These are phyloP conservation scores for Pristionchus exspectatus DNA, from an alignment of 2,888 invertebrate species.

Conservation along the genomic window DNA sequence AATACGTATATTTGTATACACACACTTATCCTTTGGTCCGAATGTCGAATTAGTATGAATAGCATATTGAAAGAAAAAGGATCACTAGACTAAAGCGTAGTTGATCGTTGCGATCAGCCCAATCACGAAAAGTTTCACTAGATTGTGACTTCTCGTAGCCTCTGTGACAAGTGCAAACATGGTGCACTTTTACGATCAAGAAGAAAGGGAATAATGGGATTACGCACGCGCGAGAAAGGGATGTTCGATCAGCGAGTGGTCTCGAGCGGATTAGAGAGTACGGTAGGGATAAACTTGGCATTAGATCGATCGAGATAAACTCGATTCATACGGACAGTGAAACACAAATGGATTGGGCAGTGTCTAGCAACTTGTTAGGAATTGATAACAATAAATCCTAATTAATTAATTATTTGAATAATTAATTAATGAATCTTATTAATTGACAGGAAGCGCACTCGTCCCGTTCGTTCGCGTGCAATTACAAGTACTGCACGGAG, in stretches of 20 bases:
- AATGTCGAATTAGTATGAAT: not conserved
- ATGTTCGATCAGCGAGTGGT: not conserved
- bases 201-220: not conserved
- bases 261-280: slow-evolving; percentile 6
- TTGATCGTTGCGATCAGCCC: too few relatives aligned
- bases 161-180: not conserved
- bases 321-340: too few relatives aligned
- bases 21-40: too few relatives aligned
- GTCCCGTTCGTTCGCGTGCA: not conserved
- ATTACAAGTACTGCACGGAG: not conserved
- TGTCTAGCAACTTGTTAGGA: not conserved
- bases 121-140: not conserved
- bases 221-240: not conserved
- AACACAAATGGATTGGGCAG: too few relatives aligned
- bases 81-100: too few relatives aligned
- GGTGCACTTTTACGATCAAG: not conserved
- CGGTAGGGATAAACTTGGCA: too few relatives aligned
- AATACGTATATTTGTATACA: too few relatives aligned
- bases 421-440: not conserved
- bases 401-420: not conserved
- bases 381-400: not conserved
- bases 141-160: not conserved
- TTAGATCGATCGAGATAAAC: not conserved
- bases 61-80: not conserved
- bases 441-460: slow-evolving; percentile 42